Evolutionary conservation across 1,140 invertebrate genomes (phyloP), one percentile per base, ranked within the genome.

Genomic region (Drosophila sturtevanti): DNA sequence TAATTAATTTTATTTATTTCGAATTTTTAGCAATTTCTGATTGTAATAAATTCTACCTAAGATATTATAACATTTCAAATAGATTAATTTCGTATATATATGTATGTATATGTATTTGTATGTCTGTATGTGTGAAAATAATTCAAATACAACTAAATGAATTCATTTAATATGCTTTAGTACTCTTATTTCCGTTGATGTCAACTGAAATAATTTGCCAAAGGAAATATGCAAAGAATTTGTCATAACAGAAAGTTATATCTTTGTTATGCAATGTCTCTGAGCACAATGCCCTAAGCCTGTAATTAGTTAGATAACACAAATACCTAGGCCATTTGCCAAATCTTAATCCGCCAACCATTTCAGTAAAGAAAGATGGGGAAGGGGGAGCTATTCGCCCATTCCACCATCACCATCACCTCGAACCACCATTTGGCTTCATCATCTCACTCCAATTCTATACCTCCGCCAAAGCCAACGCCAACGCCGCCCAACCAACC

Each of bases 321-420:
- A 56, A 56, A 14, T 56, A 34, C 54, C 54, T 34, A 56, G 41
- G 24, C 54, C 27, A 56, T 56, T 56, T 56, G 54, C 54, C 54
- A 56, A 56, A 56, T 56, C 54, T 56, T 56, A 56, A 56, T 56
- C 54, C 54, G 27, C 54, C 54, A 34, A 56, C 54, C 52, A 55
- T 74, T 51, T n/a, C 70, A 38, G 34, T 12, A 24, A n/a, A n/a
- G n/a, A n/a, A n/a, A n/a, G n/a, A n/a, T n/a, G n/a, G n/a, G n/a
- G n/a, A n/a, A n/a, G n/a, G n/a, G n/a, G n/a, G n/a, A n/a, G n/a
- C n/a, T n/a, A n/a, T n/a, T n/a, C n/a, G n/a, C n/a, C n/a, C n/a
- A n/a, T n/a, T n/a, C n/a, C n/a, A n/a, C n/a, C n/a, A n/a, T n/a
- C n/a, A n/a, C n/a, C n/a, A n/a, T n/a, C n/a, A n/a, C n/a, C n/a